Conservation (phyloP, 64 coral and sea anemone species). For the Stichodactyla helianthus region DNA sequence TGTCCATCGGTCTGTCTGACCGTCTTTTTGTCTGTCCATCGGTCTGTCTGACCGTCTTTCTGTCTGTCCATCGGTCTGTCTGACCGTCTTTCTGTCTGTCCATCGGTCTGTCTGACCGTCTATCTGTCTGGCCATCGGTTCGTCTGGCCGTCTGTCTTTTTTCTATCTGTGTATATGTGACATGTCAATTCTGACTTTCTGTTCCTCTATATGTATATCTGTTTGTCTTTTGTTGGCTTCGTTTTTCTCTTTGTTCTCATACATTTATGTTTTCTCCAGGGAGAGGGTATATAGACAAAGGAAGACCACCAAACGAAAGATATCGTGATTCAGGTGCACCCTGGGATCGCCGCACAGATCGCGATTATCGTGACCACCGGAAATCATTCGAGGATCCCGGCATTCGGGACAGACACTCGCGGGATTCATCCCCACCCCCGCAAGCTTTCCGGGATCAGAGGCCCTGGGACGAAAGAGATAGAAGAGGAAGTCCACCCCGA, state of each 20-base stretch:
- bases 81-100: too few species aligned
- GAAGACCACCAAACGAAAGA: constrained; percentile 43
- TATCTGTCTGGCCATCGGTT: background rate
- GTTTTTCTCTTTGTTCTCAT: background rate
- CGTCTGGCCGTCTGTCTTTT: background rate
- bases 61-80: background rate
- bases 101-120: background rate
- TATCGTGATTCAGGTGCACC: constrained; percentile 68
- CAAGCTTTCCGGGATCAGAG: constrained; percentile 40
- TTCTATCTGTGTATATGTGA: background rate
- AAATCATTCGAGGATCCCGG: constrained; percentile 33
- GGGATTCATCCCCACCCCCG: constrained; percentile 41
- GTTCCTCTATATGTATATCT: background rate
- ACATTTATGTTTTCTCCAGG: background rate
- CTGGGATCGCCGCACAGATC: constrained; percentile 81
- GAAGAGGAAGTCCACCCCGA: constrained; percentile 57
- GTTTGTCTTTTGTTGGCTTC: background rate
- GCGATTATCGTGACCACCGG: constrained; percentile 48
- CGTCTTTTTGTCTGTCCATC: background rate
- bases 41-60: background rate
- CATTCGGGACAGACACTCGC: constrained; percentile 47
- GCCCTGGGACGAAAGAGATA: constrained; percentile 62
- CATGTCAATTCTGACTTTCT: background rate
- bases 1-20: background rate
- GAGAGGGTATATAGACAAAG: constrained; percentile 26